These are phyloP conservation scores for Emberiza fucata DNA, from an alignment of 2,113 vertebrate genomes.

Conservation along the genomic window DNA sequence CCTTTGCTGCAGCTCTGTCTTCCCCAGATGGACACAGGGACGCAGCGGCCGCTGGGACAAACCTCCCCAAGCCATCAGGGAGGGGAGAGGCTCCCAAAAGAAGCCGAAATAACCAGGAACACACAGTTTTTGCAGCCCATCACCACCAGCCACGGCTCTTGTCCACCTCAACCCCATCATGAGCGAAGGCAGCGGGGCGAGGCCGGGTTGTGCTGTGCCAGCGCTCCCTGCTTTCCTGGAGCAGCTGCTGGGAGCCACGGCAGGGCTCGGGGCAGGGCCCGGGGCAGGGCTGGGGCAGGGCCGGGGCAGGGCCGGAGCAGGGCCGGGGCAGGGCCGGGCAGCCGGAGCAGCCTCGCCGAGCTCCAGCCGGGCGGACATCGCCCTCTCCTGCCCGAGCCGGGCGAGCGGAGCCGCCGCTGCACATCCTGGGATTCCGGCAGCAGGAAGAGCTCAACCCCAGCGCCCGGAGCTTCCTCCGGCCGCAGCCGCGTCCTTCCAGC, in stretches of 20 bases:
- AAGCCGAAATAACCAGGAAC: background rate
- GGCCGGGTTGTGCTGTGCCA: background rate
- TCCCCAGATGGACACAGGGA: background rate
- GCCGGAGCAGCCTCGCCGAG: background rate
- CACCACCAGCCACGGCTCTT: background rate
- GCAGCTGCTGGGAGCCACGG: background rate
- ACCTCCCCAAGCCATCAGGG: background rate
- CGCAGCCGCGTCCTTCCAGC: background rate
- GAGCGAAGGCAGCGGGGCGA: fast-evolving
- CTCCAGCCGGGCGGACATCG: background rate
- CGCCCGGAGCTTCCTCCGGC: background rate
- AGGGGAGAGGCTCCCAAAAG: background rate
- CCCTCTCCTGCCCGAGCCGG: constrained; percentile 6
- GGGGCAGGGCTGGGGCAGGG: background rate
- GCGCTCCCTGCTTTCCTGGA: fast-evolving
- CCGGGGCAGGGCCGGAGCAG: background rate
- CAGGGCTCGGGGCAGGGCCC: background rate
- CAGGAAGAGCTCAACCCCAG: background rate
- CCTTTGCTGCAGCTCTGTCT: background rate
- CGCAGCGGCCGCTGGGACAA: background rate
- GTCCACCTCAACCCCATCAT: fast-evolving
- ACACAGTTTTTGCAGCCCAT: background rate
- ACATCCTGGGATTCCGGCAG: background rate
- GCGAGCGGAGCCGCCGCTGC: background rate
- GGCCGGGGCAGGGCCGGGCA: background rate